These are phyloP conservation scores for Ruditapes philippinarum DNA, from an alignment of 1,140 invertebrate species.

Conservation along the genomic window DNA sequence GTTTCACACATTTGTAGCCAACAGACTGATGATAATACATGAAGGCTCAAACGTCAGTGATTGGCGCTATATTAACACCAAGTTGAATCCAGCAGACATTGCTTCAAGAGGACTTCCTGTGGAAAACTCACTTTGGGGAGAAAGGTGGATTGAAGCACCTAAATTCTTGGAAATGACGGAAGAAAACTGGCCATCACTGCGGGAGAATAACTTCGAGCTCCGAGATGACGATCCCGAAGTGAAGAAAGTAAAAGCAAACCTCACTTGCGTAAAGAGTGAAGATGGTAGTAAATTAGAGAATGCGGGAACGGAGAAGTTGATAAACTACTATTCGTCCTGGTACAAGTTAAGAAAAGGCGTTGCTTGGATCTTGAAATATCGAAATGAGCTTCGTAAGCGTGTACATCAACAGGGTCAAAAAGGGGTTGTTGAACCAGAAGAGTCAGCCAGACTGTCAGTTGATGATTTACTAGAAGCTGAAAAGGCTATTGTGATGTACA, in stretches of 20 bases:
- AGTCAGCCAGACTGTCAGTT: not conserved
- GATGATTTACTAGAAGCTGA: not conserved
- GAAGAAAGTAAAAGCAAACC: not conserved
- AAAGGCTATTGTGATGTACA: not conserved
- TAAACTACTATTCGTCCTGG: not conserved
- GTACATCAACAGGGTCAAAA: conserved; percentile 31
- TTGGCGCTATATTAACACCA: conserved; percentile 30
- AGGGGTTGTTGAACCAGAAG: not conserved
- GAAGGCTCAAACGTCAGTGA: not conserved
- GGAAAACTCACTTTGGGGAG: not conserved
- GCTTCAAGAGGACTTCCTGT: conserved; percentile 8
- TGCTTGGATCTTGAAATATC: not conserved
- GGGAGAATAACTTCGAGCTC: not conserved
- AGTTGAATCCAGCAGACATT: conserved; percentile 62
- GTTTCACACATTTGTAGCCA: conserved; percentile 64
- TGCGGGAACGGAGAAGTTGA: conserved; percentile 19
- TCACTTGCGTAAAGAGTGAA: not conserved
- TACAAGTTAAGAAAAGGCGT: not conserved
- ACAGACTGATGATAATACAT: conserved; percentile 17
- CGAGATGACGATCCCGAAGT: not conserved
- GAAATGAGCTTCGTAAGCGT: too few relatives aligned
- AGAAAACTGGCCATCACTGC: conserved; percentile 14
- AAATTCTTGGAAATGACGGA: not conserved
- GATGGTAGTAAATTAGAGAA: conserved; percentile 6
- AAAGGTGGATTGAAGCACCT: not conserved